phyloP scores from a whole-genome alignment of 2,797 vertebrate genomes.

The Scyliorhinus canicula region DNA sequence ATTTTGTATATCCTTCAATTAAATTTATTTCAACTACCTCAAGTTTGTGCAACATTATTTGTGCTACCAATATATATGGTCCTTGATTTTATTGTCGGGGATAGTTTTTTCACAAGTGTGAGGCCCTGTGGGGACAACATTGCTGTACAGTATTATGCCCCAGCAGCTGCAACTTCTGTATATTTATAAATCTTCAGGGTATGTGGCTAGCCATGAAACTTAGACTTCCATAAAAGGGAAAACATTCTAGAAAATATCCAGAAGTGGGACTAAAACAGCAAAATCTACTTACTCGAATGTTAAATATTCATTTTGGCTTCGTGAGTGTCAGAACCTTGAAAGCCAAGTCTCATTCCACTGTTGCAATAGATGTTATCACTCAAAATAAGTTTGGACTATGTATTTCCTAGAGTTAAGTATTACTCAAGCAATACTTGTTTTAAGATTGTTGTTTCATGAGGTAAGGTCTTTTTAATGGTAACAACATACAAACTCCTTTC shows the following conservation, averaged over 20 bases:
- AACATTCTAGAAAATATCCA: neutral
- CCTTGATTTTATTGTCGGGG: neutral
- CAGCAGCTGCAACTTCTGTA: neutral
- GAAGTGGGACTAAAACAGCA: neutral
- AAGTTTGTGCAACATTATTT: neutral
- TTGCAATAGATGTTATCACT: neutral
- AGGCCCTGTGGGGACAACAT: neutral
- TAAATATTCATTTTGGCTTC: neutral
- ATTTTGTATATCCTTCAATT: conserved; percentile 12
- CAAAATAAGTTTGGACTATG: too few species aligned
- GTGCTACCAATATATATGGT: neutral
- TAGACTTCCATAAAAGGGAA: neutral
- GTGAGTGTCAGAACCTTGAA: neutral
- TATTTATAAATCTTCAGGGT: neutral
- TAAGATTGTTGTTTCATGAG: neutral
- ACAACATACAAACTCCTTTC: neutral
- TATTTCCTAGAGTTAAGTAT: too few species aligned
- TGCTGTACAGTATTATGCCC: neutral
- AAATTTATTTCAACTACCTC: neutral
- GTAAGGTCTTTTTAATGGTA: neutral
- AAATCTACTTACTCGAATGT: neutral
- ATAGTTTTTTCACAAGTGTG: neutral
- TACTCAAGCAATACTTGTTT: neutral
- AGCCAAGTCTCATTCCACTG: neutral
- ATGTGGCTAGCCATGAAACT: neutral